Evolutionary conservation across 2,888 invertebrate genomes (phyloP).

Genomic region (Tridacna crocea): DNA sequence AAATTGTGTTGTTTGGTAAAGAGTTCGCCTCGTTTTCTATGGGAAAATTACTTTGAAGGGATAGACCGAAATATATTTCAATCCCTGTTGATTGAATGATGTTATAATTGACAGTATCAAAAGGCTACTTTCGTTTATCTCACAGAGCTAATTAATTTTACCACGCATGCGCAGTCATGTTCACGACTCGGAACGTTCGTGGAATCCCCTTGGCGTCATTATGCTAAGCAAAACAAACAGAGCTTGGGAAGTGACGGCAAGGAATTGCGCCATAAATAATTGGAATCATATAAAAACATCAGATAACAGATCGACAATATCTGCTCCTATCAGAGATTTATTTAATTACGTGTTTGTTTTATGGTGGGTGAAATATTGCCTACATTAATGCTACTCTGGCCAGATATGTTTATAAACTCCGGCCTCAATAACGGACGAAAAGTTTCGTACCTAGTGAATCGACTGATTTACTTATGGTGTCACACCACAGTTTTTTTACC

Average conservation of each 20-base stretch:
- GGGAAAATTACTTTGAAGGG: not conserved
- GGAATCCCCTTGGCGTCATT: conserved; percentile 16
- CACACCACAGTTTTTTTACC: no score
- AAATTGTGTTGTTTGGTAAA: no score
- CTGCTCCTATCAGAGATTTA: conserved; percentile 17
- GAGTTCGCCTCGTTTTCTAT: not conserved
- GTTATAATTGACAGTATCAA: conserved; percentile 5
- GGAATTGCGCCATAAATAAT: conserved; percentile 25
- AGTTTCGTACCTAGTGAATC: no score
- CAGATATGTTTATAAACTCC: not conserved
- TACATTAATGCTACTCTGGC: conserved; percentile 4
- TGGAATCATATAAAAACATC: conserved; percentile 21
- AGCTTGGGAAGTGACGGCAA: conserved; percentile 26
- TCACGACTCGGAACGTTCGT: not conserved
- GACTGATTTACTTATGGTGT: no score
- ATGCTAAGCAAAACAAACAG: conserved; percentile 14
- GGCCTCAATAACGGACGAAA: no score
- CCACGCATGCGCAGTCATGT: conserved; percentile 5
- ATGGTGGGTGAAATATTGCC: conserved; percentile 14
- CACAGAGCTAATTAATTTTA: not conserved
- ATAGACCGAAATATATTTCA: not conserved
- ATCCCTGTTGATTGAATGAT: conserved; percentile 3
- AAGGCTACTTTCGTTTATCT: not conserved
- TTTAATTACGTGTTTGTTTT: conserved; percentile 22
- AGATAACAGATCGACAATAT: conserved; percentile 23